phyloP scores from a whole-genome alignment of 2,888 invertebrate genomes.

The Leuctra nigra region DNA sequence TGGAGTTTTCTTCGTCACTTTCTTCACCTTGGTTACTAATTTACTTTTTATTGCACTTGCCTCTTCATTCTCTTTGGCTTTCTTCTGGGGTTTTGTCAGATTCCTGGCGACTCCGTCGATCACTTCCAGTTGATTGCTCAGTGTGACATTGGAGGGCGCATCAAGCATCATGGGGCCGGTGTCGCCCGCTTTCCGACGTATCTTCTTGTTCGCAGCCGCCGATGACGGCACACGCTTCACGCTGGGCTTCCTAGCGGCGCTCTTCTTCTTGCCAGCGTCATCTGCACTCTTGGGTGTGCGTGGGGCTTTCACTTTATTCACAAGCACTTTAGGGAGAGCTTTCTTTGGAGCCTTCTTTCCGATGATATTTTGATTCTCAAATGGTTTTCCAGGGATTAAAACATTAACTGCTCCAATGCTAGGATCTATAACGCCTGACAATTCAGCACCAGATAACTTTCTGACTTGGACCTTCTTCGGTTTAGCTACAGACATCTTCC shows the following conservation, averaged over 20 bases:
- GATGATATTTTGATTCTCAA: neutral
- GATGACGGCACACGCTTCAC: neutral
- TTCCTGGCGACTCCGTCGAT: slow-evolving; percentile 11
- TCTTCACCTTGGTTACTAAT: too few species aligned
- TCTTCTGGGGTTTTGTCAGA: slow-evolving; percentile 1
- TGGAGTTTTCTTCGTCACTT: slow-evolving; percentile 8
- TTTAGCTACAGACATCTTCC: neutral
- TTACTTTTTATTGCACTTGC: slow-evolving; percentile 6
- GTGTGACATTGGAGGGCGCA: neutral
- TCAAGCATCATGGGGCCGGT: neutral
- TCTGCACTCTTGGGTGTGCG: neutral
- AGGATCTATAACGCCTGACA: neutral
- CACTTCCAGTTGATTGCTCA: neutral
- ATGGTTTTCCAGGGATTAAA: neutral
- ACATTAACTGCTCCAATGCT: neutral
- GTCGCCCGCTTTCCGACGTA: slow-evolving; percentile 9
- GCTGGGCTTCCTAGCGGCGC: neutral
- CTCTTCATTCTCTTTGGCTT: slow-evolving; percentile 14
- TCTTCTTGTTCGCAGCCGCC: neutral
- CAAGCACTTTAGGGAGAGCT: neutral
- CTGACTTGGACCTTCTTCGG: neutral
- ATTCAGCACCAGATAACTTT: neutral
- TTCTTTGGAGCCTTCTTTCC: slow-evolving; percentile 4
- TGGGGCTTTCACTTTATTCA: neutral
- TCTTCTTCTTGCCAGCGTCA: neutral